Conservation (phyloP, 2,797 vertebrate species). For the Typhlichthys eigenmanni region DNA sequence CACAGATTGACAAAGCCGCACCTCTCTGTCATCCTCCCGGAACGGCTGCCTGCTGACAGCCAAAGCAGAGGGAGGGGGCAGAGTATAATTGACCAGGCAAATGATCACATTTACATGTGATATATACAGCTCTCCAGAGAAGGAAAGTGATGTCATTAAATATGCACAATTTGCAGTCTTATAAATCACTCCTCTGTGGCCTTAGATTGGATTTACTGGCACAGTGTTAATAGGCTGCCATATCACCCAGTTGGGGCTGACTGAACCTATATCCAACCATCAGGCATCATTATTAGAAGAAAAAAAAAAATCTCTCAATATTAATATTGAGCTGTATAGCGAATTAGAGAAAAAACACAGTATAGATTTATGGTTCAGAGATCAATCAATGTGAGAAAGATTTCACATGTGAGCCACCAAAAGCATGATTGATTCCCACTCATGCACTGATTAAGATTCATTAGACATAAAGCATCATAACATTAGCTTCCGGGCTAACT, state of each 20-base stretch:
- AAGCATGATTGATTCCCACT: conserved; percentile 34
- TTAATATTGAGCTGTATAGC: conserved; percentile 40
- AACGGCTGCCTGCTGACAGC: conserved; percentile 42
- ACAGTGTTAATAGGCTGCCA: conserved; percentile 39
- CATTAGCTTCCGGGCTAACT: conserved; percentile 23
- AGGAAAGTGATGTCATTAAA: conserved; percentile 59
- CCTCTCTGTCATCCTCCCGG: conserved; percentile 70
- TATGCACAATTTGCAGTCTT: conserved; percentile 44
- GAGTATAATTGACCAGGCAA: conserved; percentile 64
- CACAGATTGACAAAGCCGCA: conserved; percentile 64
- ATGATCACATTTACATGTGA: conserved; percentile 69
- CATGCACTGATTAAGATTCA: conserved; percentile 36
- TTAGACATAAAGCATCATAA: conserved; percentile 37
- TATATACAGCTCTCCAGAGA: conserved; percentile 46
- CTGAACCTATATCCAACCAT: conserved; percentile 34
- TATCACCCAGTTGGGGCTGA: conserved; percentile 31
- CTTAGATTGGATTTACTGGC: conserved; percentile 62
- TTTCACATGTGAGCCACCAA: conserved; percentile 34
- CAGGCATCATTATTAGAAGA: conserved; percentile 53
- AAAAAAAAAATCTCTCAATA: conserved; percentile 32
- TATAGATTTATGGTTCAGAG: conserved; percentile 46
- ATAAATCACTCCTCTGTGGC: conserved; percentile 60
- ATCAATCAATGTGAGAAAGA: conserved; percentile 45
- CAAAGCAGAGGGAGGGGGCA: conserved; percentile 42
- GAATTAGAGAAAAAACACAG: conserved; percentile 25